Evolutionary conservation across 1,140 invertebrate species (phyloP), one percentile per base, ranked within the genome.

Genomic region (Agrilus planipennis): DNA sequence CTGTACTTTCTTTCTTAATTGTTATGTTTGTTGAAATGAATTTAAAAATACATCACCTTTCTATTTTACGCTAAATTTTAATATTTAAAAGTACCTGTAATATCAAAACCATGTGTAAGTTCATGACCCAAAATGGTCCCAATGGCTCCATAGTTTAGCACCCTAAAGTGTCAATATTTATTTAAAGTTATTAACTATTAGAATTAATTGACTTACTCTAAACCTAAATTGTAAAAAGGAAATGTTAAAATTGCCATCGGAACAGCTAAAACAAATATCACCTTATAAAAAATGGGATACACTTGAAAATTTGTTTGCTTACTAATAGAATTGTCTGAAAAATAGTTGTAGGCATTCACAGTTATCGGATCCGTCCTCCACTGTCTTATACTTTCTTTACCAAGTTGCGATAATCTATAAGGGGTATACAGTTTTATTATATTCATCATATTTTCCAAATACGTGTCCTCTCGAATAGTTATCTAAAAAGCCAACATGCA

Each of bases 21-120:
- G n/a, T n/a, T n/a, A n/a, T n/a, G n/a, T n/a, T n/a, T n/a, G n/a
- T n/a, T n/a, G n/a, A n/a, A n/a, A n/a, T n/a, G n/a, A n/a, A n/a
- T n/a, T n/a, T n/a, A n/a, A n/a, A n/a, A n/a, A n/a, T n/a, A n/a
- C n/a, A n/a, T n/a, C n/a, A n/a, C n/a, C n/a, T n/a, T n/a, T n/a
- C n/a, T n/a, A n/a, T n/a, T n/a, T n/a, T n/a, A n/a, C n/a, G n/a
- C n/a, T n/a, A n/a, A n/a, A n/a, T n/a, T n/a, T n/a, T n/a, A n/a
- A n/a, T n/a, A n/a, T n/a, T n/a, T n/a, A n/a, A n/a, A n/a, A n/a
- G n/a, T 37, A 76, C 81, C 84, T 46, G 58, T 73, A 50, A 81
- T 81, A 57, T 89, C 86, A 58, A 89, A 89, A 6, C 81, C 86
- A 60, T 91, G 87, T 0, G 81, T 86, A 32, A 89, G 65, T 63